These are phyloP conservation scores for Coelopa frigida DNA, from an alignment of 1,140 invertebrate genomes.

Conservation along the genomic window DNA sequence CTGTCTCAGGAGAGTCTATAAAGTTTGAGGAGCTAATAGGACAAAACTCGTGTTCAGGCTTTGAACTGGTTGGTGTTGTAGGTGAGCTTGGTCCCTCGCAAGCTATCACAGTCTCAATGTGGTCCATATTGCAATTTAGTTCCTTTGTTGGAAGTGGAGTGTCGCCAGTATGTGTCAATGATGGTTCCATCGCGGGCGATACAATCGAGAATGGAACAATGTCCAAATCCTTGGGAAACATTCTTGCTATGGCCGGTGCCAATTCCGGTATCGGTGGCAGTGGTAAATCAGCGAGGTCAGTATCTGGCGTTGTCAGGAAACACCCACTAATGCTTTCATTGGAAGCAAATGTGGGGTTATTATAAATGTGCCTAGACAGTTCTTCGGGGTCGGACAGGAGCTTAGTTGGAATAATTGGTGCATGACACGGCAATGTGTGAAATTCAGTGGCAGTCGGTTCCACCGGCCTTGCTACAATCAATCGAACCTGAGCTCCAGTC, in stretches of 20 bases:
- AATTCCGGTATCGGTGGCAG: slow-evolving; percentile 34
- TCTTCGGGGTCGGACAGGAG: slow-evolving; percentile 74
- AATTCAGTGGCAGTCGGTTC: slow-evolving; percentile 63
- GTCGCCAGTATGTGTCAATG: too few species aligned
- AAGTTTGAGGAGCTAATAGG: slow-evolving; percentile 29
- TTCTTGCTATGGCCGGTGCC: slow-evolving; percentile 11
- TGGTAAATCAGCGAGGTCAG: slow-evolving; percentile 37
- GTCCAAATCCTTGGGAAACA: slow-evolving; percentile 30
- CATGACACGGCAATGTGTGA: slow-evolving; percentile 53
- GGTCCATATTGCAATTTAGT: slow-evolving; percentile 15
- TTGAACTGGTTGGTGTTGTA: neutral
- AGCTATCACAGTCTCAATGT: slow-evolving; percentile 39
- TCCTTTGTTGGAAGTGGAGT: too few species aligned
- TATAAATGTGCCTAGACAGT: slow-evolving; percentile 67
- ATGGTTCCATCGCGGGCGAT: slow-evolving; percentile 32
- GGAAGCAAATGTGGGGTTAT: slow-evolving; percentile 47
- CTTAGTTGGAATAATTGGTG: slow-evolving; percentile 75
- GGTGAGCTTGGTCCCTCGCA: slow-evolving; percentile 11
- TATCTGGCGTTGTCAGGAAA: slow-evolving; percentile 20
- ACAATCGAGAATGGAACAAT: slow-evolving; percentile 41
- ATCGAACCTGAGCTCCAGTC: slow-evolving; percentile 73
- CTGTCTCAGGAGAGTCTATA: slow-evolving; percentile 48
- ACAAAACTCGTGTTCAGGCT: slow-evolving; percentile 19
- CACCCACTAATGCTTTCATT: slow-evolving; percentile 8
- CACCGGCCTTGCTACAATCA: slow-evolving; percentile 82